These are phyloP conservation scores for Poeciliopsis prolifica DNA, from an alignment of 2,113 vertebrate genomes.

Conservation along the genomic window DNA sequence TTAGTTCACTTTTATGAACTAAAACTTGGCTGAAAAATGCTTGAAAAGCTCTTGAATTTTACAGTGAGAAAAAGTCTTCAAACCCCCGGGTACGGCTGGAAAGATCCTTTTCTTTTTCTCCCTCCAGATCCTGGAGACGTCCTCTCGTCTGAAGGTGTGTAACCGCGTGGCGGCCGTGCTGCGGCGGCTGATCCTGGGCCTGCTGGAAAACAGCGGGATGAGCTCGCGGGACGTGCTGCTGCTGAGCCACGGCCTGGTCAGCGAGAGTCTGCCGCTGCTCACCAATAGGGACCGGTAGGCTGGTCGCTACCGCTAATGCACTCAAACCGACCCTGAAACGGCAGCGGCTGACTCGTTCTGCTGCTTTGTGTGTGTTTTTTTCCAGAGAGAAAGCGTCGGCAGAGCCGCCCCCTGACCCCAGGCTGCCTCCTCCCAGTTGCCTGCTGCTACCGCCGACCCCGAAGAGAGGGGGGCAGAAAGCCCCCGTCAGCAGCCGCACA, in stretches of 20 bases:
- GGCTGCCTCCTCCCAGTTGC: slow-evolving; percentile 91
- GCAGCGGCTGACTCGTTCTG: accelerated
- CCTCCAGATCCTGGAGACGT: slow-evolving; percentile 86
- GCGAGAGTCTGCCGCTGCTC: slow-evolving; percentile 92
- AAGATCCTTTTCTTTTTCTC: background rate
- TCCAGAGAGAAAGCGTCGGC: slow-evolving; percentile 67
- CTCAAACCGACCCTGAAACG: background rate
- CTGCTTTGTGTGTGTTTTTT: background rate
- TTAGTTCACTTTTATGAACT: too few species aligned
- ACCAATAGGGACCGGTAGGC: slow-evolving; percentile 91
- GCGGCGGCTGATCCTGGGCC: slow-evolving; percentile 85
- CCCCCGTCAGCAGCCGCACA: slow-evolving; percentile 86
- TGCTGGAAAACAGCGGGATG: slow-evolving; percentile 88
- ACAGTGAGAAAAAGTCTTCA: too few species aligned
- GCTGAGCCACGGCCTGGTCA: slow-evolving; percentile 91
- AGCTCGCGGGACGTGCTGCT: slow-evolving; percentile 85
- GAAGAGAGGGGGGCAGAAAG: slow-evolving; percentile 86
- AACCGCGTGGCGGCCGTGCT: slow-evolving; percentile 88
- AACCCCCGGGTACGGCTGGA: too few species aligned
- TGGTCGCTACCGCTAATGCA: background rate
- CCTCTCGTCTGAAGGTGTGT: slow-evolving; percentile 88
- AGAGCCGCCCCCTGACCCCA: slow-evolving; percentile 83
- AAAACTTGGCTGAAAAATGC: too few species aligned
- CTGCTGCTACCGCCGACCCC: slow-evolving; percentile 89
- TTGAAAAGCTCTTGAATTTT: too few species aligned